Conservation (phyloP, 2,888 invertebrate genomes). For the Drosophila picticornis region DNA sequence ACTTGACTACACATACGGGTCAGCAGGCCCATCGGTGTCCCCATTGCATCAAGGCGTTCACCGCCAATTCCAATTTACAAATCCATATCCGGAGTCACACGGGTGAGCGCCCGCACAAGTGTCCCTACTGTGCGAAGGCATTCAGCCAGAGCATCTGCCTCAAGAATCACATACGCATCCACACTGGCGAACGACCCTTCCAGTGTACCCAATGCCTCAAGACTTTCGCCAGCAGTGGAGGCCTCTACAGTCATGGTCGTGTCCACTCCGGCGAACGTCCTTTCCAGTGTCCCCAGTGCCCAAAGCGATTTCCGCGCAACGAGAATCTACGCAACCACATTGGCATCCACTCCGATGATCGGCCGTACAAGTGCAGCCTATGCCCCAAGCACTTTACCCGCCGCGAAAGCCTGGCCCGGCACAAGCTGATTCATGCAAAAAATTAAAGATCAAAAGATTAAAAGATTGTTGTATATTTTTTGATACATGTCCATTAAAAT, state of each 20-base stretch:
- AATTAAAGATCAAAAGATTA: background rate
- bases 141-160: background rate
- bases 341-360: conserved; percentile 2
- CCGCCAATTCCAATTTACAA: background rate
- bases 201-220: conserved; percentile 8
- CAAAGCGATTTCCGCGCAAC: conserved; percentile 4
- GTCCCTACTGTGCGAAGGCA: conserved; percentile 10
- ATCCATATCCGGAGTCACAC: conserved; percentile 7
- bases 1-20: background rate
- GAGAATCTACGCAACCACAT: conserved; percentile 11
- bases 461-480: background rate
- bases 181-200: conserved; percentile 13
- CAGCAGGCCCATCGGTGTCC: background rate
- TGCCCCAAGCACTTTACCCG: conserved; percentile 8
- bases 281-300: conserved; percentile 11
- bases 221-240: background rate
- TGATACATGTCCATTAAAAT: background rate
- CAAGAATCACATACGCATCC: conserved; percentile 7
- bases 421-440: background rate
- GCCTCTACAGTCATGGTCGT: background rate
- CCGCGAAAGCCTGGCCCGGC: background rate
- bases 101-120: conserved; percentile 6
- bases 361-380: background rate
- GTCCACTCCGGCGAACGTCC: conserved; percentile 3
- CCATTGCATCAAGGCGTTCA: conserved; percentile 3